Evolutionary conservation across 2,113 vertebrate species (phyloP).

Genomic region (Irena cyanogastra): DNA sequence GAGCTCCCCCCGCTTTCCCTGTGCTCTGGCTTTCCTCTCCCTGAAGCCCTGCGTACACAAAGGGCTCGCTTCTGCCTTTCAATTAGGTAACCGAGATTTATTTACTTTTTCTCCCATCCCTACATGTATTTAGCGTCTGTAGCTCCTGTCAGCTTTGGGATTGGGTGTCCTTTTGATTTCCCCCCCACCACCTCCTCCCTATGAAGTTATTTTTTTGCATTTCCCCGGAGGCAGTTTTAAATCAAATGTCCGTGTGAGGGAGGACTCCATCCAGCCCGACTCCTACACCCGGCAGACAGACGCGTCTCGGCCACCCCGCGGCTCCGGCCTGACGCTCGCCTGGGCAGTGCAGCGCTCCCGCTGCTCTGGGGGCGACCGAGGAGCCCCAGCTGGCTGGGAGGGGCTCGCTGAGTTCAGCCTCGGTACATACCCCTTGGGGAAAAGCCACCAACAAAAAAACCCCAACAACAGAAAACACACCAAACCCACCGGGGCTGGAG

Average conservation of each 20-base stretch:
- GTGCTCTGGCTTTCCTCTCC: slow-evolving; percentile 8
- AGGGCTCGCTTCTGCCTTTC: slow-evolving; percentile 50
- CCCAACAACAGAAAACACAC: not conserved
- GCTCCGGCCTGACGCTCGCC: not conserved
- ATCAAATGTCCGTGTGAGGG: not conserved
- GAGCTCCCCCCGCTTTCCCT: not conserved
- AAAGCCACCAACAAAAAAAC: not conserved
- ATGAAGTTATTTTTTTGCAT: slow-evolving; percentile 48
- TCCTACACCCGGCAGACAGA: not conserved
- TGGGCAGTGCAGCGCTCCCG: not conserved
- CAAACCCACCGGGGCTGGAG: not conserved
- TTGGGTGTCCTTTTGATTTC: not conserved
- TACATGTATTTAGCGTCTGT: not conserved
- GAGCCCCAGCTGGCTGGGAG: not conserved
- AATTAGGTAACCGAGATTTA: slow-evolving; percentile 39
- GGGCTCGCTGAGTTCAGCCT: not conserved
- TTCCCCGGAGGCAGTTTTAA: slow-evolving; percentile 46
- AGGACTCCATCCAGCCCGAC: not conserved
- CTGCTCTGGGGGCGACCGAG: not conserved
- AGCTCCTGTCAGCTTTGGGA: not conserved
- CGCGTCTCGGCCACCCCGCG: not conserved
- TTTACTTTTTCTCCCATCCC: slow-evolving; percentile 51
- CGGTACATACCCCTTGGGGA: not conserved
- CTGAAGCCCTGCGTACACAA: slow-evolving; percentile 39
- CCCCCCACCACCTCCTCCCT: not conserved